Base-by-base conservation (phyloP, 1,140 invertebrate genomes). In the Pectinophora gossypiella region DNA sequence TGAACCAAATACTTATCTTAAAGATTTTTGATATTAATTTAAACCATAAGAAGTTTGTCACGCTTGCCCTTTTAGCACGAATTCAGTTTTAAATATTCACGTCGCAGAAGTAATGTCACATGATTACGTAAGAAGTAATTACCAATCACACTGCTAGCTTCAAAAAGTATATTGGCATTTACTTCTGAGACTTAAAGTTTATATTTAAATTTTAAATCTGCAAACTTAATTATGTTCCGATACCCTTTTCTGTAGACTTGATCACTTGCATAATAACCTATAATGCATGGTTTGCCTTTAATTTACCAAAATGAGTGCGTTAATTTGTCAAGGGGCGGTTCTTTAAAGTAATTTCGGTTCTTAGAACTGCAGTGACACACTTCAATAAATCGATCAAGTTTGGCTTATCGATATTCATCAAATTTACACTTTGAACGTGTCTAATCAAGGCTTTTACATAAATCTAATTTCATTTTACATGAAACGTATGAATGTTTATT, bases 291-390 rank as follows among this genome's bases (percentile, higher is more conserved):
- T 27, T 45, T 57, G 35, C 42, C 38, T 35, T 43, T 51, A 56
- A 59, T 50, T 51, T 51, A 43, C 19, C n/a, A 51, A 35, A 51
- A 57, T 54, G 43, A 22, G 23, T 42, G 9, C 19, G 50, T 56
- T 42, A 54, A 54, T 52, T 52, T 44, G 16, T 40, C 36, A 40
- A 40, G n/a, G 44, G 48, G 48, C 45, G 48, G 36, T 21, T 19
- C 54, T 43, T 43, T 13, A 48, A 51, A 3, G 42, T 35, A 48
- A 51, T 56, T 48, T 45, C n/a, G 4, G 40, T 36, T 50, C 48
- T 38, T 23, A 40, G 36, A 40, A 40, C 16, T 18, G 36, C 16
- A 40, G 15, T 40, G 36, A 13, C 36, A 18, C 16, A 40, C 12
- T 40, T 15, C 7, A 15, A 5, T 32, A 12, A 32, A 32, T 32